phyloP scores from a whole-genome alignment of 2,797 vertebrate genomes.

The Bradypus variegatus region DNA sequence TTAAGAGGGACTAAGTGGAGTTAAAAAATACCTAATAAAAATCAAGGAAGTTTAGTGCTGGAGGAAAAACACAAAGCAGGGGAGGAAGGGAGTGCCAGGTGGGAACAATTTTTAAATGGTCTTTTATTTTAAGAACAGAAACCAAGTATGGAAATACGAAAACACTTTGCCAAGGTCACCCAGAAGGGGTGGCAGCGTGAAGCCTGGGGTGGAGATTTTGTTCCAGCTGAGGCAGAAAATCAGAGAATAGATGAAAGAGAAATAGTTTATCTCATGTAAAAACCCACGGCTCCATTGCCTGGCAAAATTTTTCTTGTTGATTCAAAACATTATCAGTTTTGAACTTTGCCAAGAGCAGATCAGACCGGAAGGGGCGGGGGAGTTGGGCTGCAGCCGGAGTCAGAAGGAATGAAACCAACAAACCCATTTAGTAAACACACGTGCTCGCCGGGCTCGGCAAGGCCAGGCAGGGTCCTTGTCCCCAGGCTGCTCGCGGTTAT shows the following conservation, averaged over 20 bases:
- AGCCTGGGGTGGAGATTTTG: not conserved
- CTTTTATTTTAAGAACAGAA: not conserved
- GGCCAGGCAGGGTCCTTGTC: not conserved
- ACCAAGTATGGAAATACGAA: not conserved
- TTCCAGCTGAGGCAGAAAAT: not conserved
- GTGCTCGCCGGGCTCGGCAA: not conserved
- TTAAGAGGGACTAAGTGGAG: not conserved
- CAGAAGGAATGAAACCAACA: not conserved
- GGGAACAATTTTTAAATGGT: not conserved
- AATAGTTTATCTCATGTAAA: not conserved
- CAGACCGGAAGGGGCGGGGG: not conserved
- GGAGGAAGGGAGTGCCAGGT: not conserved
- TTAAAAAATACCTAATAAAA: not conserved
- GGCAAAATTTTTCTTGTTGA: not conserved
- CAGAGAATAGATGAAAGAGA: not conserved
- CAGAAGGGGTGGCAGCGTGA: not conserved
- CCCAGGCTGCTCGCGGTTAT: not conserved
- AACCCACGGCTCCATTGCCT: not conserved
- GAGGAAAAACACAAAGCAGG: not conserved
- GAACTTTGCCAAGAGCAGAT: not conserved
- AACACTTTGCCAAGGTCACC: not conserved
- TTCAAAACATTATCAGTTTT: not conserved
- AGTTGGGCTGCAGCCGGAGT: not conserved
- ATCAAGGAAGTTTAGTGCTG: not conserved
- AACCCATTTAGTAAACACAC: not conserved